phyloP scores from a whole-genome alignment of 2,113 vertebrate species.

The Alces alces region DNA sequence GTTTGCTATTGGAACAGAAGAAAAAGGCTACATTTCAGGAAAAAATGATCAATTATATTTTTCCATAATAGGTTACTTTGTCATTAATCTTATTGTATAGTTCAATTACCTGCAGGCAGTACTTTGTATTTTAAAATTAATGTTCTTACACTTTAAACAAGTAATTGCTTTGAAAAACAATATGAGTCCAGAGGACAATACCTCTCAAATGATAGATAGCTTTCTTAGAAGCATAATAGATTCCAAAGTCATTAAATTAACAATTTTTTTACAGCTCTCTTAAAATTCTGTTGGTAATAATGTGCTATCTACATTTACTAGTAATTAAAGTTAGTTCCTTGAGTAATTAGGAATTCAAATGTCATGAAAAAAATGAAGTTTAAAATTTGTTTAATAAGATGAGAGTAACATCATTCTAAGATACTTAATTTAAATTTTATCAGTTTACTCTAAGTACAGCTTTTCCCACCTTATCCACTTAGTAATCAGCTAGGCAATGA shows the following conservation, averaged over 20 bases:
- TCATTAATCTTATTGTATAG: background rate
- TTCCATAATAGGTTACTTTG: background rate
- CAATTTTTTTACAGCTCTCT: background rate
- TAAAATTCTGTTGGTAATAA: background rate
- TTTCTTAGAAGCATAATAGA: background rate
- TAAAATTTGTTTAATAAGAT: background rate
- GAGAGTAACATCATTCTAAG: background rate
- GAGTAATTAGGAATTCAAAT: background rate
- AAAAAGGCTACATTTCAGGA: background rate
- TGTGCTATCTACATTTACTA: background rate
- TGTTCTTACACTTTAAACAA: background rate
- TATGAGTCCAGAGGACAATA: background rate
- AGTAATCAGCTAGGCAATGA: background rate
- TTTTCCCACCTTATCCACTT: background rate
- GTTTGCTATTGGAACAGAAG: background rate
- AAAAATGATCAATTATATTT: background rate
- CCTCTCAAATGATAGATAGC: background rate
- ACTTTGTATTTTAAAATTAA: background rate
- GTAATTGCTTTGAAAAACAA: background rate
- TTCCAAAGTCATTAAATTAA: background rate
- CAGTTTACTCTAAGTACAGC: background rate
- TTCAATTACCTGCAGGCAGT: background rate
- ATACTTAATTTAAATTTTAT: background rate
- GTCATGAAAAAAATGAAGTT: background rate
- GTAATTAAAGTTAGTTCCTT: background rate